Conservation (phyloP, 1,140 invertebrate genomes). For the Ladona fulva region DNA sequence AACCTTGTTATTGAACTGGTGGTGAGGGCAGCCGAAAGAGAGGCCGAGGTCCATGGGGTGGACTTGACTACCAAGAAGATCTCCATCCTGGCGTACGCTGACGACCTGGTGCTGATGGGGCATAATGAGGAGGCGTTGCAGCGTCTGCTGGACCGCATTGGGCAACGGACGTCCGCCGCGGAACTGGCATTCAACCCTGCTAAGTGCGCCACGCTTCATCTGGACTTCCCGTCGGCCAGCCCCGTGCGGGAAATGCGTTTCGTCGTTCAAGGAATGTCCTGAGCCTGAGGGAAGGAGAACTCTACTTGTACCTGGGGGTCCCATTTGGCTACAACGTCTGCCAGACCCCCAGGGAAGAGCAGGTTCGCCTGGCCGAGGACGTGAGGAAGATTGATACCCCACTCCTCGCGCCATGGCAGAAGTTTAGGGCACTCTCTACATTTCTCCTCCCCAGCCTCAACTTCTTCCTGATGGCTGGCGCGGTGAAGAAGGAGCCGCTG, state of each 20-base stretch:
- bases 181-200: background rate
- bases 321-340: conserved; percentile 10
- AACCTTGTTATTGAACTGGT: conserved; percentile 29
- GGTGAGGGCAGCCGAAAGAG: background rate
- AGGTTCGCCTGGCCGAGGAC: background rate
- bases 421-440: too few relatives aligned
- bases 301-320: conserved; percentile 10
- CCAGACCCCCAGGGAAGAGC: background rate
- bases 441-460: too few relatives aligned
- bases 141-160: background rate
- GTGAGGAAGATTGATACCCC: background rate
- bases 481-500: too few relatives aligned
- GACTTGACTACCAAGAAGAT: conserved; percentile 16
- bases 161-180: background rate
- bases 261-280: background rate
- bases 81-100: conserved; percentile 18
- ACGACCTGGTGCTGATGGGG: too few relatives aligned
- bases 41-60: conserved; percentile 15
- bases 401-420: conserved; percentile 27
- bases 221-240: background rate
- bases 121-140: conserved; percentile 17
- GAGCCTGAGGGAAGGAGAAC: background rate
- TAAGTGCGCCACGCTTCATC: conserved; percentile 15
- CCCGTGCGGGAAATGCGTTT: background rate
- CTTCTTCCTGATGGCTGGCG: too few relatives aligned